Evolutionary conservation across 2,888 invertebrate genomes (phyloP), one percentile per base, ranked within the genome.

Genomic region (Hypomecis atomaria): DNA sequence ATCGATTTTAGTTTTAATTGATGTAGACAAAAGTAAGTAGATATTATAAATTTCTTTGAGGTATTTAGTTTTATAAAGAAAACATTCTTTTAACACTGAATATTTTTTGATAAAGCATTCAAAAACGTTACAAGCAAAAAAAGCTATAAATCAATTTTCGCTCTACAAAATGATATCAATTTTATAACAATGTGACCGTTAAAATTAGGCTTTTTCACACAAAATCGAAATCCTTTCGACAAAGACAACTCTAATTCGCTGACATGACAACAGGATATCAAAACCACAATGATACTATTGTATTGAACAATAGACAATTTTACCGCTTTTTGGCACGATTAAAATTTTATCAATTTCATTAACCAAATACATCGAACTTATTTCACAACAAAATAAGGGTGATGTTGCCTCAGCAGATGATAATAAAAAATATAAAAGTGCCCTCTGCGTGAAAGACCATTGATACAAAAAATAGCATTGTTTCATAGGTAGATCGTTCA

Each of bases 261-360:
- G 55, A 65, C 63, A 70, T 71, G 76, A 77, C 75, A 75, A 77
- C 72, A 78, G 72, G 63, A 72, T 71, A 78, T 75, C 78, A 82
- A 74, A 76, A 77, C 73, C 9, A 68, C 64, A 65, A 57, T 74
- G 62, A 67, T 70, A 75, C 75, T 73, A 78, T 83, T 80, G 71
- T 74, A 62, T 53, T 64, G 37, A 58, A 84, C 78, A 84, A 85
- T 74, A 78, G 78, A 73, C 65, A 74, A 69, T 71, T 83, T 83
- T 77, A 71, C 81, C 79, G 81, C 78, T 82, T 73, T 79, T 84
- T 83, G 79, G 79, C 79, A 75, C 66, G 73, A 73, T 66, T 38
- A 55, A 67, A 56, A 62, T 37, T 55, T 44, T 59, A 38, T 48
- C 34, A 64, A 62, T 36, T 38, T 13, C 34, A 7, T 44, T n/a